Conservation (phyloP, 2,113 vertebrate species). For the Scalopus aquaticus region DNA sequence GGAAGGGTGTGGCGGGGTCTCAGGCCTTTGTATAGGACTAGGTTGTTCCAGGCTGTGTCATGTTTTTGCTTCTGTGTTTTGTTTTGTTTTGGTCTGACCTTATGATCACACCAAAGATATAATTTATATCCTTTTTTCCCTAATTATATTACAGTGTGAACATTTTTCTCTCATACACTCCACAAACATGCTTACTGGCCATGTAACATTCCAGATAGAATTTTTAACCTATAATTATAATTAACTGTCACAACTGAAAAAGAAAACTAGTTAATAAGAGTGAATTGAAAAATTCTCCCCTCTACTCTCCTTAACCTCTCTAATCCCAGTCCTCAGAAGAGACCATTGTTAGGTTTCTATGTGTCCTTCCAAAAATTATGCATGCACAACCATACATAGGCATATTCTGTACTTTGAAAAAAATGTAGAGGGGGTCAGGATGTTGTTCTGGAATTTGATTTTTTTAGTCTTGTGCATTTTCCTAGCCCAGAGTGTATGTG, state of each 20-base stretch:
- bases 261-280: not conserved
- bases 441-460: not conserved
- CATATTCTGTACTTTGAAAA: not conserved
- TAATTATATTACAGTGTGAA: not conserved
- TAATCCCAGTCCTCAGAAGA: not conserved
- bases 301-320: not conserved
- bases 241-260: conserved; percentile 31
- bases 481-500: not conserved
- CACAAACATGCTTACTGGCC: not conserved
- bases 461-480: conserved; percentile 20
- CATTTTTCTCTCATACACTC: conserved; percentile 2
- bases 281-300: not conserved
- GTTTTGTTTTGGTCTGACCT: not conserved
- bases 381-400: not conserved
- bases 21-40: not conserved
- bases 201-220: not conserved
- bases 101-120: not conserved
- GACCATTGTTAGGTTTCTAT: not conserved
- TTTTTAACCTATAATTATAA: not conserved
- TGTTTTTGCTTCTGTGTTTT: not conserved
- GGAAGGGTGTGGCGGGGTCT: not conserved
- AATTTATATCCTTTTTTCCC: not conserved
- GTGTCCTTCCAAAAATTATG: not conserved
- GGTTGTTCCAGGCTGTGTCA: not conserved
- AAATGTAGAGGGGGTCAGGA: not conserved